These are phyloP conservation scores for Dryobota labecula DNA, from an alignment of 2,888 invertebrate genomes.

Conservation along the genomic window DNA sequence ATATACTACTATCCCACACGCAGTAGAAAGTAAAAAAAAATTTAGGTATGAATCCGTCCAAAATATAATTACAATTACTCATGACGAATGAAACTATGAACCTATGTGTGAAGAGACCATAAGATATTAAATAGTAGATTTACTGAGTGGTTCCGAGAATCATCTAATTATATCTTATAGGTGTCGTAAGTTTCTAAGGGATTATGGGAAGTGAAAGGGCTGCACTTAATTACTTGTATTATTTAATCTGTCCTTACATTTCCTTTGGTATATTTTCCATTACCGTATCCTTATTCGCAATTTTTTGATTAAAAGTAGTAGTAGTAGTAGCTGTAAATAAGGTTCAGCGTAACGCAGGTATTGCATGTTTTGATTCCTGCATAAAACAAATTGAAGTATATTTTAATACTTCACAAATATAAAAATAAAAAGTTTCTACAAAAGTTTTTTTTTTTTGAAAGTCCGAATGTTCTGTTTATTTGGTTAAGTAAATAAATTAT, in stretches of 20 bases:
- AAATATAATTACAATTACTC: too few relatives aligned
- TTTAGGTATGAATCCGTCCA: too few relatives aligned
- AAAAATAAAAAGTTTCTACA: too few relatives aligned
- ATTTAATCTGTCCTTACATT: not conserved
- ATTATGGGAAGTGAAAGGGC: slow-evolving; percentile 27
- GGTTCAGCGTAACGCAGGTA: not conserved
- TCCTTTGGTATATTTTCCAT: not conserved
- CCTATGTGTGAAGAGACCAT: not conserved
- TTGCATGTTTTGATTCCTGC: not conserved
- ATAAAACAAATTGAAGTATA: not conserved
- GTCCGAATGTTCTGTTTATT: too few relatives aligned
- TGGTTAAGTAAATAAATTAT: too few relatives aligned
- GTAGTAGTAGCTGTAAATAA: not conserved
- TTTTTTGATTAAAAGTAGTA: too few relatives aligned
- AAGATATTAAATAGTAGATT: slow-evolving; percentile 3
- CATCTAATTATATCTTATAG: slow-evolving; percentile 44
- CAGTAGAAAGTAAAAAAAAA: too few relatives aligned
- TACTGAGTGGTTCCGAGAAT: slow-evolving; percentile 4
- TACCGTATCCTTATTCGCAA: not conserved
- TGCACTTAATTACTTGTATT: slow-evolving; percentile 19
- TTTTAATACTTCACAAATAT: not conserved
- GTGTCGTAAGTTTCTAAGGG: slow-evolving; percentile 28
- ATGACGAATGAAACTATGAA: too few relatives aligned
- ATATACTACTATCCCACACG: too few relatives aligned
- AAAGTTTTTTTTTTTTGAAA: too few relatives aligned